These are phyloP conservation scores for Dryoscopus gambensis DNA, from an alignment of 2,113 vertebrate genomes.

Conservation along the genomic window DNA sequence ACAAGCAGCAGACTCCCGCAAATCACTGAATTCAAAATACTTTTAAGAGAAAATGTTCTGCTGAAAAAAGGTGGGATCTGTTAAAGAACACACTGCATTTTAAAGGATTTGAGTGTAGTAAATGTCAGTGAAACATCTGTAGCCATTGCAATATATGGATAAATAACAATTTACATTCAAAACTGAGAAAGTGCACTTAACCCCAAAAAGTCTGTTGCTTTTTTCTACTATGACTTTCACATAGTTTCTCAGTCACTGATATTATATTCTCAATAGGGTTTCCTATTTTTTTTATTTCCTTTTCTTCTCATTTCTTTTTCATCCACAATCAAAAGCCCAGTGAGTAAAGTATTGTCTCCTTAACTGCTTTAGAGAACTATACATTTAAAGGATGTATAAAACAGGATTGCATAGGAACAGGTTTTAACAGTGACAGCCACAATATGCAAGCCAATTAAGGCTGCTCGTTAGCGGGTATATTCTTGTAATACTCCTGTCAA, in stretches of 20 bases:
- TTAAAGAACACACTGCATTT: background rate
- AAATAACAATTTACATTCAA: background rate
- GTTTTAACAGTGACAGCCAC: slow-evolving; percentile 55
- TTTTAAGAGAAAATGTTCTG: background rate
- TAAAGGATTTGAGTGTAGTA: background rate
- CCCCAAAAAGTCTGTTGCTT: background rate
- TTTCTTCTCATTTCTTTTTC: background rate
- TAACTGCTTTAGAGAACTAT: slow-evolving; percentile 1
- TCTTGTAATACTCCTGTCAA: slow-evolving; percentile 50
- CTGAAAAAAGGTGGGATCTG: background rate
- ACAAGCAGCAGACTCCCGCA: background rate
- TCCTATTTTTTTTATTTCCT: background rate
- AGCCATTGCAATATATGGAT: background rate
- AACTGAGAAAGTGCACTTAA: background rate
- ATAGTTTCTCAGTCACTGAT: background rate
- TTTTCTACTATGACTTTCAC: background rate
- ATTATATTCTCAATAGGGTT: background rate
- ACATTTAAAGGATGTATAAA: slow-evolving; percentile 13
- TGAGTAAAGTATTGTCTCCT: background rate
- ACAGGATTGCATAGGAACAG: slow-evolving; percentile 36
- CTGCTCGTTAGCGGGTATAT: slow-evolving; percentile 53
- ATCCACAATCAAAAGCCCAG: slow-evolving; percentile 16
- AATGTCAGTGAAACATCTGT: background rate
- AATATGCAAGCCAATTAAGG: slow-evolving; percentile 61
- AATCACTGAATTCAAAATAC: slow-evolving; percentile 19